Percentiles rank a stretch among this genome's conserved stretches.
Conservation (phyloP, 1,140 invertebrate species). For the Polypedilum pembai region DNA sequence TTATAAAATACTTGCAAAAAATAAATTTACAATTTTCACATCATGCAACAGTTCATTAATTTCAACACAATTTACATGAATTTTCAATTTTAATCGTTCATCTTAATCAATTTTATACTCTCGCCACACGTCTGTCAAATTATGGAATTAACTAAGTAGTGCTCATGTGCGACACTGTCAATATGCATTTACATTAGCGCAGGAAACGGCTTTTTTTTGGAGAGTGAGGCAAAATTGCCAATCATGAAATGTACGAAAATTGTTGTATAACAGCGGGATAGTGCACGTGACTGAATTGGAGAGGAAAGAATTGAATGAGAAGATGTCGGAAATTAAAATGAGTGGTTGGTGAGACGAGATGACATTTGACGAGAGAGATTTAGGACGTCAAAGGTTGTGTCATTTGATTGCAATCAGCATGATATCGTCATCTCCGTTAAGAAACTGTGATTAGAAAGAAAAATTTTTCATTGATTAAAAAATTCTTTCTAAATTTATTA, state of each 20-base stretch:
- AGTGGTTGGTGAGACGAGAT: background rate
- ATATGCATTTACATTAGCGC: conserved; percentile 22
- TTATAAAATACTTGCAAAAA: background rate
- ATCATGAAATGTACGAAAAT: conserved; percentile 21
- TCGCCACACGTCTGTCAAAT: background rate
- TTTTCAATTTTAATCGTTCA: conserved; percentile 28
- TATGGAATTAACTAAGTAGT: conserved; percentile 9
- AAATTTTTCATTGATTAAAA: background rate
- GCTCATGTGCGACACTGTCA: background rate
- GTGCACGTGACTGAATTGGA: conserved; percentile 9
- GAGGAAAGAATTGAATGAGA: background rate
- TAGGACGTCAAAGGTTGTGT: background rate
- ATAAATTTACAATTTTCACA: background rate
- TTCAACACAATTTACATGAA: conserved; percentile 24
- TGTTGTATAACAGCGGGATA: conserved; percentile 3
- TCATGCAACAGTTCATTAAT: background rate
- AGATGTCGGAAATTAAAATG: conserved; percentile 27
- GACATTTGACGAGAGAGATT: background rate
- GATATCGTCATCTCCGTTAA: background rate
- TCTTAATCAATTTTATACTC: conserved; percentile 25
- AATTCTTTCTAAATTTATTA: too few relatives aligned
- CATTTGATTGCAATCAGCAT: background rate
- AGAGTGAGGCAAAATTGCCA: background rate
- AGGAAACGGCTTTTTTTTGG: background rate
- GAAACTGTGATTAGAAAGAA: background rate